Percentiles rank a stretch among this genome's conserved stretches.
Evolutionary conservation across 2,797 vertebrate genomes (phyloP).

Genomic region (Gallinago nigripennis): DNA sequence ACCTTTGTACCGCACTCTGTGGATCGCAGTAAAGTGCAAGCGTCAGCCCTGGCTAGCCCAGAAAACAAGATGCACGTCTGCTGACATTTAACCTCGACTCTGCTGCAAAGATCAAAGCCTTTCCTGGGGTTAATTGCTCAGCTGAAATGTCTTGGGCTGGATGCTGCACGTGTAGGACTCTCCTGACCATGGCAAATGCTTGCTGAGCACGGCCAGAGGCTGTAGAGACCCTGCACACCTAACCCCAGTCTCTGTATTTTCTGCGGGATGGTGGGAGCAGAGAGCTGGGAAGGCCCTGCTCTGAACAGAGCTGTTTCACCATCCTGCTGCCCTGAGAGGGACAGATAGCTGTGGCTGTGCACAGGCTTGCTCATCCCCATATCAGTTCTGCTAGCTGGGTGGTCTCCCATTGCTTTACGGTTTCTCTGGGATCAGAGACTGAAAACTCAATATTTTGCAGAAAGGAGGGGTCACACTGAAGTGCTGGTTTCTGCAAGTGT

Average conservation of each 20-base stretch:
- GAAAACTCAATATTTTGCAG: background rate
- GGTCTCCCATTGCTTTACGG: background rate
- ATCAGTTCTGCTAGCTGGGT: background rate
- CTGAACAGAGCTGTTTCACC: rapidly evolving
- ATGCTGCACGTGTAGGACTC: background rate
- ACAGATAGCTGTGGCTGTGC: background rate
- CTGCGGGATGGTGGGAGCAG: background rate
- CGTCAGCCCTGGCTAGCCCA: background rate
- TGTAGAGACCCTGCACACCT: rapidly evolving
- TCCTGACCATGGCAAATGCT: background rate
- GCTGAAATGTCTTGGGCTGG: background rate
- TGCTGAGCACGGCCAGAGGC: background rate
- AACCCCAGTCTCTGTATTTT: rapidly evolving
- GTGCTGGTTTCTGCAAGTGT: background rate
- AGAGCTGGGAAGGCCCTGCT: background rate
- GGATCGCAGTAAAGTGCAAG: background rate
- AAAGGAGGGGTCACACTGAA: background rate
- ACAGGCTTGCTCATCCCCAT: rapidly evolving
- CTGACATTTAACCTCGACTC: background rate
- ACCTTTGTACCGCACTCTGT: rapidly evolving
- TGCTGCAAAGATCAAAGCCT: background rate
- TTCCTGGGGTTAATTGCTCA: background rate
- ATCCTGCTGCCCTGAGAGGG: rapidly evolving
- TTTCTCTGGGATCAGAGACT: background rate
- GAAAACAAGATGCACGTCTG: background rate